Evolutionary conservation across 2,888 invertebrate genomes (phyloP), one percentile per base, ranked within the genome.

Genomic region (Eudasyphora cyanicolor): DNA sequence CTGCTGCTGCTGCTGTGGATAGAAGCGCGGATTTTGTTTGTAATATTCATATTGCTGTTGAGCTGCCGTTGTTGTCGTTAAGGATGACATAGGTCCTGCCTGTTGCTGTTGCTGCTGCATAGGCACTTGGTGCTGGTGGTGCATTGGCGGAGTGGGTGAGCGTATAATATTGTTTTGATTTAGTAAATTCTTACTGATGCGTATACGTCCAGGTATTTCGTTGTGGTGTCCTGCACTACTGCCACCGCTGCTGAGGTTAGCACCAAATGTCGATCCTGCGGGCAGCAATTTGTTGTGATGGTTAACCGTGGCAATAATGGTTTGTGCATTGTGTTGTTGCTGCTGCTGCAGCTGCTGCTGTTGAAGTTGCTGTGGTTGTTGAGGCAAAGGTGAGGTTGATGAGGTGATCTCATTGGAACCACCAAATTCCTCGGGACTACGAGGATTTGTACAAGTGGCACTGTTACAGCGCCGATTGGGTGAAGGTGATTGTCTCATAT

Each of bases 341-440:
- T 85, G 82, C 67, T 86, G 85, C 35, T 86, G 76, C 29, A 87
- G 86, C 19, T 85, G 85, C 27, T 86, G 84, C 27, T 86, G 80
- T 12, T 85, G 87, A 51, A 86, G 86, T 32, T 85, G 84, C 82
- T 86, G 82, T 51, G 64, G 75, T n/a, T n/a, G n/a, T 79, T 85
- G 79, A 64, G 91, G 90, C 76, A 94, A 93, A 42, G 94, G 94
- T 64, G 94, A 94, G 60, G 94, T 94, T n/a, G 94, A 94, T 14
- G 94, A 94, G 38, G 94, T 94, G 76, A 94, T 94, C 86, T 94
- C 94, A 89, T 94, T 94, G 82, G 94, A 94, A 45, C 93, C 93
- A 19, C 94, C 94, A 74, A 94, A 94, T 32, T 94, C 92, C 84
- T 91, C 92, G 27, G 91, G 90, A 84, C 92, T 92, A 67, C 87